Percentiles rank a stretch among this genome's conserved stretches.
These are phyloP conservation scores for Cassiopea andromeda DNA, from an alignment of 30 jellyfish, hydroid and myxozoan genomes.

Conservation along the genomic window DNA sequence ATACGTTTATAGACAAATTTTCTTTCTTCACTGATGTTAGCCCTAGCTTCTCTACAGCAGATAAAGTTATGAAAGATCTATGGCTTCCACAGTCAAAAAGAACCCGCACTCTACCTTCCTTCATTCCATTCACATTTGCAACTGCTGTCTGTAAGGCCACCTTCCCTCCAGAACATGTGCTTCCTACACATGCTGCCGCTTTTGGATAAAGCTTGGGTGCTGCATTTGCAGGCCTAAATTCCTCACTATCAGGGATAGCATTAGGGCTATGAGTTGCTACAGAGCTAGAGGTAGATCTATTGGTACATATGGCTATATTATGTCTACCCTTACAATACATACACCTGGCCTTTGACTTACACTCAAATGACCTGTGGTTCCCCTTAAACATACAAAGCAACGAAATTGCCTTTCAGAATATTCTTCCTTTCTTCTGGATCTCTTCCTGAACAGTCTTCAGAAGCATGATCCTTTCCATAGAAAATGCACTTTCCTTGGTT, in stretches of 20 bases:
- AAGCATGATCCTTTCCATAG: background rate
- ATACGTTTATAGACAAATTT: slow-evolving; percentile 28
- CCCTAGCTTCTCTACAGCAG: slow-evolving; percentile 43
- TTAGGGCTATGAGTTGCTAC: background rate
- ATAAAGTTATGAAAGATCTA: slow-evolving; percentile 30
- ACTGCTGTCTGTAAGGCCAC: slow-evolving; percentile 64
- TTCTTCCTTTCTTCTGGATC: slow-evolving; percentile 29
- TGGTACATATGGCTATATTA: slow-evolving; percentile 23
- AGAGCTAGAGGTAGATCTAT: background rate
- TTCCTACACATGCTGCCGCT: slow-evolving; percentile 47
- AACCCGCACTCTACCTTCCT: slow-evolving; percentile 46
- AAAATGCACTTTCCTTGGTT: slow-evolving; percentile 4
- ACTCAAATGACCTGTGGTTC: slow-evolving; percentile 26
- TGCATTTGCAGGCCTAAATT: slow-evolving; percentile 12
- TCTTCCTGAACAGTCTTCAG: background rate
- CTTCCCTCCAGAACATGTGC: slow-evolving; percentile 23
- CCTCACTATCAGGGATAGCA: slow-evolving; percentile 17
- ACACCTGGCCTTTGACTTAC: slow-evolving; percentile 29
- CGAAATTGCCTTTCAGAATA: background rate
- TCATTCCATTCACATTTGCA: slow-evolving; percentile 41
- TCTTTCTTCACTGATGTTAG: slow-evolving; percentile 50
- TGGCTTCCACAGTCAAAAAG: slow-evolving; percentile 63
- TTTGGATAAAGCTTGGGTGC: background rate
- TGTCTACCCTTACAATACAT: slow-evolving; percentile 33
- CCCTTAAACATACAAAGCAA: slow-evolving; percentile 21